These are phyloP conservation scores for Tetragonula carbonaria DNA, from an alignment of 2,888 invertebrate species.

Conservation along the genomic window DNA sequence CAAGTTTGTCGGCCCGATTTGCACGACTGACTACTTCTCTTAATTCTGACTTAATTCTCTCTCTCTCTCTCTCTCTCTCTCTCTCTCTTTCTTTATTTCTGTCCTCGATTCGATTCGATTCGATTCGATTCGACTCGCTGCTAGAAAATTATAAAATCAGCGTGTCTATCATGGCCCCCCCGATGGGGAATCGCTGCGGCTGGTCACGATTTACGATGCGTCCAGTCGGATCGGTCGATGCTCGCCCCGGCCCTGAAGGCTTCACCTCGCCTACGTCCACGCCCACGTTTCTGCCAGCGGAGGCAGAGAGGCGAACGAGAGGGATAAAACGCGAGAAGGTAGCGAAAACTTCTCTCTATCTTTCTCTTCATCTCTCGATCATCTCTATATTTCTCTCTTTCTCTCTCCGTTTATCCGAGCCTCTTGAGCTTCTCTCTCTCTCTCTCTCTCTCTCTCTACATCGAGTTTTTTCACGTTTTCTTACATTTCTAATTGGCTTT, in stretches of 20 bases:
- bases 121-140: neutral
- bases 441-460: neutral
- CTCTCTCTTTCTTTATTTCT: neutral
- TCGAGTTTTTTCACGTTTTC: constrained; percentile 15
- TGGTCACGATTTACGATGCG: constrained; percentile 65
- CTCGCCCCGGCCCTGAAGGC: constrained; percentile 70
- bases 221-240: constrained; percentile 69
- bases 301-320: constrained; percentile 9
- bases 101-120: neutral
- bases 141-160: constrained; percentile 6
- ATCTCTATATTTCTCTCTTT: neutral
- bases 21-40: neutral
- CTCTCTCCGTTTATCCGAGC: neutral
- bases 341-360: constrained; percentile 42
- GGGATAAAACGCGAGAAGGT: constrained; percentile 29
- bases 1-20: neutral
- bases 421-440: neutral
- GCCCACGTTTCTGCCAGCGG: constrained; percentile 66
- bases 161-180: constrained; percentile 43
- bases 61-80: neutral
- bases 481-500: constrained; percentile 36
- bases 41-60: neutral
- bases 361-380: constrained; percentile 39
- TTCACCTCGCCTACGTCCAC: constrained; percentile 73
- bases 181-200: constrained; percentile 38